Conservation (phyloP, 2,888 invertebrate genomes). For the Leptura quadrifasciata region DNA sequence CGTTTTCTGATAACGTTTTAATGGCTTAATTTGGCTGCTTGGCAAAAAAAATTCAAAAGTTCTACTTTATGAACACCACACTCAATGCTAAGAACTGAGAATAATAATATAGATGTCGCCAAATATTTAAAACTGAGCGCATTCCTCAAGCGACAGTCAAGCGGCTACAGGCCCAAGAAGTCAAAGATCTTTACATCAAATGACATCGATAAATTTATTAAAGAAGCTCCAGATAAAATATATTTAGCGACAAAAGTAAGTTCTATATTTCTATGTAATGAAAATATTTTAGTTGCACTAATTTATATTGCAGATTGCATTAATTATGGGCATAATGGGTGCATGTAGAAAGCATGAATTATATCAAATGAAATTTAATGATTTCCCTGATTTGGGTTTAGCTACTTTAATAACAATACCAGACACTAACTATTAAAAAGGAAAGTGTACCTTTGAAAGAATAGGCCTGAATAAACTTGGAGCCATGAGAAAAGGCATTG, state of each 20-base stretch:
- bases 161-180: too few species aligned
- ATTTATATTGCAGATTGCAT: constrained; percentile 21
- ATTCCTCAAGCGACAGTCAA: not conserved
- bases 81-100: not conserved
- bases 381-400: constrained; percentile 21
- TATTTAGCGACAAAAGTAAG: constrained; percentile 28
- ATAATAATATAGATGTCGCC: not conserved
- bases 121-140: not conserved
- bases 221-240: constrained; percentile 19
- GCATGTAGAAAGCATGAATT: constrained; percentile 12
- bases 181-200: constrained; percentile 13
- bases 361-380: constrained; percentile 9
- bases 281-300: constrained; percentile 2
- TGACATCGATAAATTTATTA: constrained; percentile 13
- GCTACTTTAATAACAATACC: constrained; percentile 27
- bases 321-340: constrained; percentile 26
- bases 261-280: constrained; percentile 14
- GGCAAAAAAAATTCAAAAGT: not conserved
- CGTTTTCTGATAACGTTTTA: not conserved
- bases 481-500: not conserved
- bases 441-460: too few species aligned
- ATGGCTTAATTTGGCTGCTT: not conserved
- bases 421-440: constrained; percentile 5
- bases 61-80: not conserved
- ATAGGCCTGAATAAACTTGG: constrained; percentile 11